Conservation (phyloP, 2,113 vertebrate genomes). For the Stigmatopora nigra region DNA sequence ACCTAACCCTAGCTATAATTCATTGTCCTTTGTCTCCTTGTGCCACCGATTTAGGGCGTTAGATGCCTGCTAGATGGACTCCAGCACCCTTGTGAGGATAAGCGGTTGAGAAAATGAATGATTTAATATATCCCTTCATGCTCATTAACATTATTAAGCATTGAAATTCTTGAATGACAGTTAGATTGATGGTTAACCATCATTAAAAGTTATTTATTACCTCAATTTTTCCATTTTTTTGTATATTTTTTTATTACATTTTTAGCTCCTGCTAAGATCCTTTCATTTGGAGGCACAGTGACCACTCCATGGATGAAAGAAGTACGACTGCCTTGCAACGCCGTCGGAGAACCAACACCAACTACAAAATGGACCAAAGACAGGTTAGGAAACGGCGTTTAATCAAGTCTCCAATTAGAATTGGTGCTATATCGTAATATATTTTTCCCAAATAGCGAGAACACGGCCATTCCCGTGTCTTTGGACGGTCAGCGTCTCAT, state of each 20-base stretch:
- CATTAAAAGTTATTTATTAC: too few species aligned
- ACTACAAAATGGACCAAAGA: slow-evolving; percentile 98
- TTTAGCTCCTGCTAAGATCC: slow-evolving; percentile 91
- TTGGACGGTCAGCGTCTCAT: slow-evolving; percentile 88
- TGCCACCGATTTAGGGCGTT: too few species aligned
- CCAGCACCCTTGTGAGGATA: too few species aligned
- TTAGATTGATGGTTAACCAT: too few species aligned
- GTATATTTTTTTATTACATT: not conserved
- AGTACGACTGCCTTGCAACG: slow-evolving; percentile 87
- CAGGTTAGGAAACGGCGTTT: slow-evolving; percentile 69
- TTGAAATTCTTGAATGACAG: too few species aligned
- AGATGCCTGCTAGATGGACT: too few species aligned
- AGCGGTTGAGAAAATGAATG: too few species aligned
- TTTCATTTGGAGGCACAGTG: slow-evolving; percentile 93
- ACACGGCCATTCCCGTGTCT: slow-evolving; percentile 84
- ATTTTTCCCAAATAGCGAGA: slow-evolving; percentile 72
- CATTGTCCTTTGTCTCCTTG: too few species aligned
- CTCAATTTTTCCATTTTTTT: too few species aligned
- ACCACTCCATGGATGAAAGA: slow-evolving; percentile 99
- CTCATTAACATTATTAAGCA: too few species aligned
- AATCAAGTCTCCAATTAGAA: not conserved
- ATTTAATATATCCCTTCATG: too few species aligned
- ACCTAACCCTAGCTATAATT: too few species aligned
- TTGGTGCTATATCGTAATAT: not conserved
- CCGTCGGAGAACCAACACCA: slow-evolving; percentile 86